These are phyloP conservation scores for Clarias gariepinus DNA, from an alignment of 2,113 vertebrate species.

Conservation along the genomic window DNA sequence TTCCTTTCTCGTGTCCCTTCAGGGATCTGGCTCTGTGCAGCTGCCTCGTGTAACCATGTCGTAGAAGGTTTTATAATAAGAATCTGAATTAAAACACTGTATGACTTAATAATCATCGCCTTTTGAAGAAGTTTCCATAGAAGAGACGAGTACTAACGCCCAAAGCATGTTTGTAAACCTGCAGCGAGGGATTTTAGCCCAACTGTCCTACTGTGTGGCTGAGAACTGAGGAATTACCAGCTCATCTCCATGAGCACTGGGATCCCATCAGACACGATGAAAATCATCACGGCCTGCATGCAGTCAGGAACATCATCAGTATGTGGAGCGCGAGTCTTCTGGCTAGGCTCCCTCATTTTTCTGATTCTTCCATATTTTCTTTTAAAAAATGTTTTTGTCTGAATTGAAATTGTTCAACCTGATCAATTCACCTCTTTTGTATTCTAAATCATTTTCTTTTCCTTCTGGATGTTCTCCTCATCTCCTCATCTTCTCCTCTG, in stretches of 20 bases:
- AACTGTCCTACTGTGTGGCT: too few relatives aligned
- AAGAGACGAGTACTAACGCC: background rate
- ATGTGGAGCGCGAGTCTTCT: background rate
- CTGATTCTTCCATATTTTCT: background rate
- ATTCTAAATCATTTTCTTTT: background rate
- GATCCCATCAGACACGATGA: background rate
- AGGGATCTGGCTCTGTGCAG: background rate
- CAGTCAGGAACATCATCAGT: background rate
- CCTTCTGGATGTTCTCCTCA: background rate
- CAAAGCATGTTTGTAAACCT: too few relatives aligned
- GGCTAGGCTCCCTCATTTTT: background rate
- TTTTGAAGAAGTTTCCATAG: background rate
- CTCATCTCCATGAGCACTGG: too few relatives aligned
- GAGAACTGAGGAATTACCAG: too few relatives aligned
- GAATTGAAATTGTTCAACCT: too few relatives aligned
- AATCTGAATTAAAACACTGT: background rate
- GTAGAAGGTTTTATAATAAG: background rate
- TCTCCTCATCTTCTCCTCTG: too few relatives aligned
- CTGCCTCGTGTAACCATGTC: background rate
- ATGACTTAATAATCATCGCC: background rate
- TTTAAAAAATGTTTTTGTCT: background rate
- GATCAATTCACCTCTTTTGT: too few relatives aligned
- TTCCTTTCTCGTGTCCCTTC: background rate
- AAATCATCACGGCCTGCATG: background rate
- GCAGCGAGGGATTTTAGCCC: too few relatives aligned